Percentiles rank a stretch among this genome's conserved stretches.
Conservation (phyloP, 2,797 vertebrate species). For the Todus mexicanus region DNA sequence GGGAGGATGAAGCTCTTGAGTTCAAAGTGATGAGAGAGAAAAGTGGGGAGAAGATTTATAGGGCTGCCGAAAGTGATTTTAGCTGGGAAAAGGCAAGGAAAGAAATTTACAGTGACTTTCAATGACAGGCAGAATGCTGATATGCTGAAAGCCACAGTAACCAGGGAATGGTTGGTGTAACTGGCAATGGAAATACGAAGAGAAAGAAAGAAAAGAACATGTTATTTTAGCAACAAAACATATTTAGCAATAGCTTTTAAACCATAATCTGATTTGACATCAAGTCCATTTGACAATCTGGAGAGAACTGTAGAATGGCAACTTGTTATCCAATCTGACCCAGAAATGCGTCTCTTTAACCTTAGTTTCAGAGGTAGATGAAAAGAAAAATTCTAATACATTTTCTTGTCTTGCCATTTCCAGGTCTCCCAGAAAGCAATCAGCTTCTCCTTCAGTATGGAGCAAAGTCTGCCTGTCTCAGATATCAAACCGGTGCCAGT, state of each 20-base stretch:
- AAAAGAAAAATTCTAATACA: neutral
- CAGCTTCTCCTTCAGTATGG: constrained; percentile 61
- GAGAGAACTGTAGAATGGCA: neutral
- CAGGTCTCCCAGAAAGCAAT: constrained; percentile 20
- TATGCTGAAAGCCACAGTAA: neutral
- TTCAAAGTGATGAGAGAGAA: neutral
- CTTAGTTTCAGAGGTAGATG: neutral
- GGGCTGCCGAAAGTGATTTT: neutral
- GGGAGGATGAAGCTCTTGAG: neutral
- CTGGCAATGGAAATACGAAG: neutral
- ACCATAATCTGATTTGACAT: neutral
- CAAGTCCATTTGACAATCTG: neutral
- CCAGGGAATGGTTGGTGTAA: neutral
- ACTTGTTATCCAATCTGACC: neutral
- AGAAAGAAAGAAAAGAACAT: neutral
- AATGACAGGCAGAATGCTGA: neutral
- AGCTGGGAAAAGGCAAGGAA: neutral
- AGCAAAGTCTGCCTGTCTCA: constrained; percentile 66
- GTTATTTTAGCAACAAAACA: neutral
- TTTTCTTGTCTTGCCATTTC: neutral
- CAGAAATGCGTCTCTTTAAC: neutral
- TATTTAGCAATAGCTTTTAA: neutral
- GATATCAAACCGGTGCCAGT: constrained; percentile 67
- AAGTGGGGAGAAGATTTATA: neutral
- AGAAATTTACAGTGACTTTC: neutral